Evolutionary conservation across 2,888 invertebrate genomes (phyloP), one percentile per base, ranked within the genome.

Genomic region (Penaeus monodon): DNA sequence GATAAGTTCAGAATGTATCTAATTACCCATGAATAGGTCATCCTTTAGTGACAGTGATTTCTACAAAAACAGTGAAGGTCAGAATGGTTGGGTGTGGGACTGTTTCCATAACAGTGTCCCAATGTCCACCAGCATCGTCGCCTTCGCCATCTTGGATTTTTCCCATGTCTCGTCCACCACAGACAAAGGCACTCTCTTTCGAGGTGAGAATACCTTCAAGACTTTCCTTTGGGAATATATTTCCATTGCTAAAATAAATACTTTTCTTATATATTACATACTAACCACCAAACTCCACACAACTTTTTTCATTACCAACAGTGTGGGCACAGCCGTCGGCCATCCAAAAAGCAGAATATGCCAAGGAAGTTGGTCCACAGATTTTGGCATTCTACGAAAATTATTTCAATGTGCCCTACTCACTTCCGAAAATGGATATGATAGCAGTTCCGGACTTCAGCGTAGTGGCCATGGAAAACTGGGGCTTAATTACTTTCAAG

Each of bases 51-150:
- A 57, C 57, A 20, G 57, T 3, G 57, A 14, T 57, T 17, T 57
- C 57, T 57, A 20, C 57, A 57, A 14, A 57, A 57, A 57, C 57
- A 57, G 57, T 2, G 57, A 57, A 20, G 57, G 57, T 57, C 57
- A 57, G 57, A 20, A 2, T 14, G 94, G 94, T 8, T 96, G 95
- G 94, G 93, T 95, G 0, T 95, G 95, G 94, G 96, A 97, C 91
- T 93, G 94, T 44, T 97, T 95, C 91, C 93, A 95, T 90, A 94
- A 94, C 88, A 96, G 96, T 0, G 95, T 96, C 0, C 95, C 95
- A 1, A 98, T 99, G 98, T 97, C 97, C 1, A 98, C 98, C 0
- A 98, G 98, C 91, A 93, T 97, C 14, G 94, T 97, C 2, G 97
- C 97, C 0, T 95, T 97, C 91, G 93, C 97, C 12, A 94, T 98